Evolutionary conservation across 2,113 vertebrate species (phyloP), one percentile per base, ranked within the genome.

Genomic region (Nettapus auritus): DNA sequence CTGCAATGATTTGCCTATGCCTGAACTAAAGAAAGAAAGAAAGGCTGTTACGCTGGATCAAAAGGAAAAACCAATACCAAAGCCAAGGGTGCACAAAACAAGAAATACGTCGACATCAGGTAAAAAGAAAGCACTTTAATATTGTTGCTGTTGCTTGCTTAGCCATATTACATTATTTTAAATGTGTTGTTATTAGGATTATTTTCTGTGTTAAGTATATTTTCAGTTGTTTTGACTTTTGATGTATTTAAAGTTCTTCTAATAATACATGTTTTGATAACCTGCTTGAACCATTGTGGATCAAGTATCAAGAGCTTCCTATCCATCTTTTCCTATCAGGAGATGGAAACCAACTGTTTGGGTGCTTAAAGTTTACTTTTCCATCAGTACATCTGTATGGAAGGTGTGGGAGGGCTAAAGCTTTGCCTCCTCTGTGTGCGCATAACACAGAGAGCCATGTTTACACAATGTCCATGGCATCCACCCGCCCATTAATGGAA

Each of bases 51-150:
- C 36, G 64, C 55, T 68, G 50, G 85, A 93, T 76, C 89, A 71
- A 71, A 59, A 93, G 42, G 82, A 92, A 94, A 79, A 93, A 63
- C 95, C 96, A 57, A 88, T 91, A 95, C 94, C 97, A 82, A 97
- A 96, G 63, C 95, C 96, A 79, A 94, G 91, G 81, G 78, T 93
- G 73, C 40, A 88, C 77, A 96, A 95, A 66, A 17, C 93, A 70
- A 97, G 90, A 96, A 92, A 84, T 33, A 11, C 33, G 38, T 94
- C 93, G 50, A 38, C 87, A 74, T 92, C 98, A 98, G 98, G 98
- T 99, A 95, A 98, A 66, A 79, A 60, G 28, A 59, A 79, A 70
- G 2, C 40, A 16, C 42, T 77, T 82, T 15, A 67, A 46, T 86
- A 13, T 70, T 89, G 23, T 55, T 92, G 17, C 38, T 95, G 9